Base-by-base conservation (phyloP, 2,888 invertebrate species). In the Apeira syringaria region DNA sequence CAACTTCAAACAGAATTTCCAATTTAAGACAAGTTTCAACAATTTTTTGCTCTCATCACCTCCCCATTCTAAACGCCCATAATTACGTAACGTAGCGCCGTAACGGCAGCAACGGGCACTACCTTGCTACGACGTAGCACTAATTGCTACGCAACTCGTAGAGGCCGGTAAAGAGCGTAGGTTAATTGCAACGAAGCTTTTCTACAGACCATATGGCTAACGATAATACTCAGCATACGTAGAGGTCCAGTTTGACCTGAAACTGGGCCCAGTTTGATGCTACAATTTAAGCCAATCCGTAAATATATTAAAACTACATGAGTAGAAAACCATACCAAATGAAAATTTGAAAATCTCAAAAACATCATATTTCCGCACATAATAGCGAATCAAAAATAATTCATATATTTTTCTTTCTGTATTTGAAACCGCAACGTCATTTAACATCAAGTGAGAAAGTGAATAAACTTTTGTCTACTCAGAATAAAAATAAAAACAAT, bases 131-230 rank as follows among this genome's bases (percentile, higher is more conserved):
- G 69, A 46, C 79, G 79, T 81, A 83, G 80, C 83, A 73, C 80
- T 86, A 87, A 87, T 87, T 84, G 82, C 88, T 85, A 84, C 83
- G 81, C 81, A 80, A 67, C 71, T 77, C 77, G 77, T 82, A 83
- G 80, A 71, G 63, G 60, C 66, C 72, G 70, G 66, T 69, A 76
- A 80, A 80, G 79, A 79, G 75, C 74, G 74, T 75, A 71, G 80
- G 80, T 80, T 87, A 88, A 87, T 87, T 84, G 87, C 80, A 74
- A 72, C 69, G 66, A 47, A 61, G 63, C 55, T 60, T 66, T 67
- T 61, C 68, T 60, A 52, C 55, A 47, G 56, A 47, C 51, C 38
- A 45, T 63, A 48, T 47, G 55, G 59, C 53, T 54, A 49, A 56
- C 61, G 57, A 59, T 68, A 63, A 71, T 68, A 59, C 63, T 64